Base-by-base conservation (phyloP, 2,113 vertebrate genomes). In the Muntiacus muntjak region DNA sequence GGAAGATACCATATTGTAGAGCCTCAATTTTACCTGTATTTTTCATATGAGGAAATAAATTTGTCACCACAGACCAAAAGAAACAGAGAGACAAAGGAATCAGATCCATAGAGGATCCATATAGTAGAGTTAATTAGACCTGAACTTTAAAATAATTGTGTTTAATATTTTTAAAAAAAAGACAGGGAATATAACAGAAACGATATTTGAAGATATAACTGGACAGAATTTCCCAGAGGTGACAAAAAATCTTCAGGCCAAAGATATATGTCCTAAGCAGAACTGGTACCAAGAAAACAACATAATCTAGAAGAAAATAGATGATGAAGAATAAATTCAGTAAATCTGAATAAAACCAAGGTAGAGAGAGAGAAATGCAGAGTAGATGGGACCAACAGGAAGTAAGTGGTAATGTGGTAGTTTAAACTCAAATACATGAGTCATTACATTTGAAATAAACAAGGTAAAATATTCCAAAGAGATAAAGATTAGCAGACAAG, bases 361-460 rank as follows among this genome's bases (percentile, higher is more conserved):
- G 21, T 19, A 23, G 23, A 57, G 17, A 36, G 57, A n/a, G 14
- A 55, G 5, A 84, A 91, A 79, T 2, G 40, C 0, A 43, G 45
- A 88, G 50, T 43, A 89, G 82, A 78, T 88, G 52, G 86, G 54
- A 45, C n/a, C 26, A 52, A 79, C 11, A 85, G 57, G 79, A 89
- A 93, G 89, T 71, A 74, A 76, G 95, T 1, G 40, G 30, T 40
- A 96, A 92, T 84, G 10, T 19, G 60, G 21, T 71, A 62, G n/a
- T 85, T 95, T 89, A 83, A 96, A 89, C 19, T 95, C 58, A 86
- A 96, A 62, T 76, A 91, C 2, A 47, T 52, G 71, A 82, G n/a
- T 89, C 95, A 91, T 64, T 87, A 89, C 36, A 71, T 55, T 67
- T 62, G 55, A 96, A 85, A 36, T 92, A 90, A 97, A 90, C 25